Percentiles rank a stretch among this genome's conserved stretches.
Evolutionary conservation across 2,888 invertebrate genomes (phyloP).

Genomic region (Drosophila kambysellisi): DNA sequence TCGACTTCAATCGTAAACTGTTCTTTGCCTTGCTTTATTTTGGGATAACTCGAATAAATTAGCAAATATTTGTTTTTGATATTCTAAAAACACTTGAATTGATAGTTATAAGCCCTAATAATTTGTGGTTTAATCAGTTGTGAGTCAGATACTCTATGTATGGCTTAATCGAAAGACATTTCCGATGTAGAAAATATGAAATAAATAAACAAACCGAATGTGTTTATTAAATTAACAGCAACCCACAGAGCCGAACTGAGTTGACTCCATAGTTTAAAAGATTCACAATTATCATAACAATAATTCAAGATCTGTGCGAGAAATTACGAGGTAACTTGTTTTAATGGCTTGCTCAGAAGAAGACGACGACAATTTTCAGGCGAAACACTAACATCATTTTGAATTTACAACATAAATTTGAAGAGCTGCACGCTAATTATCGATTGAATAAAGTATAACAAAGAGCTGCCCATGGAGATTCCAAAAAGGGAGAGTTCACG

Average conservation of each 20-base stretch:
- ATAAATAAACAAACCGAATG: constrained; percentile 68
- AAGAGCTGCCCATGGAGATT: constrained; percentile 16
- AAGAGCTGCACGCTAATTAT: constrained; percentile 68
- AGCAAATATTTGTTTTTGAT: background rate
- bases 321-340: constrained; percentile 37
- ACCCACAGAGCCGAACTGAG: constrained; percentile 37
- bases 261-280: background rate
- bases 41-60: background rate
- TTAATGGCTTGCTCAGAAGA: constrained; percentile 44
- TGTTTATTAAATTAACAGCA: constrained; percentile 78
- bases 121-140: background rate
- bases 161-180: constrained; percentile 49
- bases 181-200: constrained; percentile 59
- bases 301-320: constrained; percentile 67
- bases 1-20: constrained; percentile 1
- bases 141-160: constrained; percentile 54
- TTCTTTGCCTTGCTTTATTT: background rate
- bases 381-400: constrained; percentile 82
- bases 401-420: constrained; percentile 81
- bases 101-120: background rate
- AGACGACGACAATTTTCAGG: constrained; percentile 61
- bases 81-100: background rate
- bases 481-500: constrained; percentile 15
- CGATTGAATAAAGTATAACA: constrained; percentile 70
- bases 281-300: constrained; percentile 75